phyloP scores from a whole-genome alignment of 2,113 vertebrate species.

The Emydocephalus ijimae region DNA sequence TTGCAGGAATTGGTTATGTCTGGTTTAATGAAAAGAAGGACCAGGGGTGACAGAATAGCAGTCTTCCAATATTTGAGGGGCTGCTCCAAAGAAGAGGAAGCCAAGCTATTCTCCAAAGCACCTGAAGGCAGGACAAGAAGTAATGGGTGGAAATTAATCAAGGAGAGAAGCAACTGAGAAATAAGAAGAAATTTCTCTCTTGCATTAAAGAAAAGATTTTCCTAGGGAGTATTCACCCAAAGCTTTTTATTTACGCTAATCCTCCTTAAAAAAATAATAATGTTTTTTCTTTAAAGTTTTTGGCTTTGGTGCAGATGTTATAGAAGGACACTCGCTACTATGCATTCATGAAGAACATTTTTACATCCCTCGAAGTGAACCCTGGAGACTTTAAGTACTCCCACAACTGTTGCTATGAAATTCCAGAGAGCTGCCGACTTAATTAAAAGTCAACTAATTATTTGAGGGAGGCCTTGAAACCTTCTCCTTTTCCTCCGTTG shows the following conservation, averaged over 20 bases:
- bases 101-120: no score
- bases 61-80: background rate
- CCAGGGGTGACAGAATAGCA: background rate
- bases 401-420: background rate
- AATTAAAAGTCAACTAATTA: slow-evolving; percentile 5
- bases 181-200: no score
- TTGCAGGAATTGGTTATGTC: background rate
- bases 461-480: background rate
- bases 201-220: background rate
- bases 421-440: background rate
- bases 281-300: background rate
- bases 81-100: no score
- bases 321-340: background rate
- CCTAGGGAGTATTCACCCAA: background rate
- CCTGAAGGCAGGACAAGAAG: no score
- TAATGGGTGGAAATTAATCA: no score
- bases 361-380: background rate
- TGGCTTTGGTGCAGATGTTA: background rate
- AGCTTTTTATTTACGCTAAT: background rate
- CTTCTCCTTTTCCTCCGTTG: background rate
- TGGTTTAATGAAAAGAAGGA: background rate
- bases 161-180: no score
- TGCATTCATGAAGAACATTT: background rate
- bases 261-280: background rate
- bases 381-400: background rate